Evolutionary conservation across 1,140 invertebrate genomes (phyloP), one percentile per base, ranked within the genome.

Genomic region (Cotesia typhae): DNA sequence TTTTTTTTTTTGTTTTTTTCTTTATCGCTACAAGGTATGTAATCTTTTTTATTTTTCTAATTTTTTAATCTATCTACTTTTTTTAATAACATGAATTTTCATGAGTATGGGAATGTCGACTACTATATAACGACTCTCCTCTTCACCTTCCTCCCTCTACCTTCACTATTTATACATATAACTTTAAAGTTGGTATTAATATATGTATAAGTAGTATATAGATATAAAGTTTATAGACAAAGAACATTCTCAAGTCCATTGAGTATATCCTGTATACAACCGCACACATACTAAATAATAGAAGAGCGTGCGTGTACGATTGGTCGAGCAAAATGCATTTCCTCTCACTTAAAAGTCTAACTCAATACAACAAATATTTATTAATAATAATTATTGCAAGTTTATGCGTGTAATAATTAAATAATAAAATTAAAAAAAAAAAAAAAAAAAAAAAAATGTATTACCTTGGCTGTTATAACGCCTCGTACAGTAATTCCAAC

Each of bases 401-500:
- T 41, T 28, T 28, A 28, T 28, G 28, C 28, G 10, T 9, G 41
- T 7, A 47, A 47, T 47, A 3, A 47, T 47, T 47, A 47, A 6
- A 47, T 5, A 47, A 47, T 4, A 59, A 60, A 59, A n/a, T 36
- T 12, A 10, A 76, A 59, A 28, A 69, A 63, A 38, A 70, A 70
- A 37, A 64, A 4, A 59, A 28, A 69, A 63, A 38, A 70, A 70
- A 37, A 64, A 4, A 59, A 28, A 38, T 28, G 6, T 4, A 53
- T 92, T 90, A 98, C 96, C 91, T 94, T 90, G 41, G 95, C 95
- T 67, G 91, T 92, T 4, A 98, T 87, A 75, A 92, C 90, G 76
- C 96, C 97, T 79, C 92, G 90, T 17, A 98, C 93, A 41, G 94
- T 96, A 76, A 98, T 93, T 66, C 96, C 96, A 78, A 95, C 92